These are phyloP conservation scores for Nasonia vitripennis DNA, from an alignment of 1,140 invertebrate species.

Conservation along the genomic window DNA sequence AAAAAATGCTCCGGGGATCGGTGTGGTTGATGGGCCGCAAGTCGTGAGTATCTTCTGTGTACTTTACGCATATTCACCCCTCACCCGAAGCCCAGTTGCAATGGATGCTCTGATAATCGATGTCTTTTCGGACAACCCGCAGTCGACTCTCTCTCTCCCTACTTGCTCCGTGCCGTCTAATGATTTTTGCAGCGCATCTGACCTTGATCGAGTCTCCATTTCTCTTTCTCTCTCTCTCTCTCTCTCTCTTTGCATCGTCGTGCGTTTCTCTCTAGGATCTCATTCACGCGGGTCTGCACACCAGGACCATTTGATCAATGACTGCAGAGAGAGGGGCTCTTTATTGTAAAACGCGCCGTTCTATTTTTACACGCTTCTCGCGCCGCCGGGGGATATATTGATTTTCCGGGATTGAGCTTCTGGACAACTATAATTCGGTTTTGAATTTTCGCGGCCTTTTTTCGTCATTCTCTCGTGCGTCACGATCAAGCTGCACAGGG, in stretches of 20 bases:
- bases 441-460: not conserved
- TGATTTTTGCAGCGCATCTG: not conserved
- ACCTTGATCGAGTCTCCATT: not conserved
- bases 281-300: too few species aligned
- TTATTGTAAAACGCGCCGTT: not conserved
- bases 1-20: constrained; percentile 37
- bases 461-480: too few species aligned
- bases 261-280: not conserved
- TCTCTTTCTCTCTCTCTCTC: not conserved
- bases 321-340: too few species aligned
- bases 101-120: too few species aligned
- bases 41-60: constrained; percentile 41
- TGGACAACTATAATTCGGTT: not conserved
- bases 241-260: not conserved
- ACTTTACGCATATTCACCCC: not conserved
- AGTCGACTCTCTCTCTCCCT: not conserved
- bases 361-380: not conserved
- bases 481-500: too few species aligned
- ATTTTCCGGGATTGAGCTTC: not conserved
- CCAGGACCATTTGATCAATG: too few species aligned
- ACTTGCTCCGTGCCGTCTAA: not conserved
- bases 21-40: constrained; percentile 43
- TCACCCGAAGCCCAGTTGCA: too few species aligned
- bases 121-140: too few species aligned
- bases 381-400: not conserved